Evolutionary conservation across 1,140 invertebrate genomes (phyloP).

Genomic region (Drosophila baimaii): DNA sequence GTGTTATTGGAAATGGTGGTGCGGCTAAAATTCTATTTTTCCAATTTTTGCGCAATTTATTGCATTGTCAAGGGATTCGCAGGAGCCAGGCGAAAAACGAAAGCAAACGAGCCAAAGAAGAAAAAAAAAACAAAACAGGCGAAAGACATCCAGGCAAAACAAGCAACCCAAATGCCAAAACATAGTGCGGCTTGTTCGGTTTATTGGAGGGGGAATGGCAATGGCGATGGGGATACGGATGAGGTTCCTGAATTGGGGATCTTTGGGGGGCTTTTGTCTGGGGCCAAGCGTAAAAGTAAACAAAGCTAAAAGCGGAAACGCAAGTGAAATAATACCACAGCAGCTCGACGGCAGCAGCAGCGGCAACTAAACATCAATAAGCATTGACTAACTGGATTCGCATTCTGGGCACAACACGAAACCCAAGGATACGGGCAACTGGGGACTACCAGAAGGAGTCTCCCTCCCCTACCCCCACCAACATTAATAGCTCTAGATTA

Average conservation of each 20-base stretch:
- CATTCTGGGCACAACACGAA: slow-evolving; percentile 29
- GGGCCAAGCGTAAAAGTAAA: slow-evolving; percentile 75
- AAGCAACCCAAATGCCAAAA: slow-evolving; percentile 76
- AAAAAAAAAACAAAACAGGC: slow-evolving; percentile 37
- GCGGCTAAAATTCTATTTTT: slow-evolving; percentile 81
- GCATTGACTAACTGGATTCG: slow-evolving; percentile 77
- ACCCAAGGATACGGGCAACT: slow-evolving; percentile 48
- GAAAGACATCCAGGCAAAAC: slow-evolving; percentile 73
- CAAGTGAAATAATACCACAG: slow-evolving; percentile 61
- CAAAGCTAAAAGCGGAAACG: slow-evolving; percentile 80
- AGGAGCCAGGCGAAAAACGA: slow-evolving; percentile 43
- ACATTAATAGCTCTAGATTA: slow-evolving; percentile 79
- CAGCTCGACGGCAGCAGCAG: slow-evolving; percentile 39
- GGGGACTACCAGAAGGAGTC: slow-evolving; percentile 49
- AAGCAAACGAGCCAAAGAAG: slow-evolving; percentile 25
- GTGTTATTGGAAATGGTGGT: slow-evolving; percentile 71
- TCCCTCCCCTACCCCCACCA: slow-evolving; percentile 9
- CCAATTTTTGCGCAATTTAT: slow-evolving; percentile 81
- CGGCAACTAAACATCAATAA: slow-evolving; percentile 78
- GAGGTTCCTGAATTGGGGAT: slow-evolving; percentile 34
- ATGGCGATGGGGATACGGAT: slow-evolving; percentile 8
- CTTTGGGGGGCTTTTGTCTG: slow-evolving; percentile 77
- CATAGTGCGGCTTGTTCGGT: slow-evolving; percentile 70
- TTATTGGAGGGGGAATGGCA: slow-evolving; percentile 6
- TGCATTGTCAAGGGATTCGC: slow-evolving; percentile 80